Percentiles rank a stretch among this genome's conserved stretches.
phyloP scores from a whole-genome alignment of 2,113 vertebrate species.

The Triplophysa siluroides region DNA sequence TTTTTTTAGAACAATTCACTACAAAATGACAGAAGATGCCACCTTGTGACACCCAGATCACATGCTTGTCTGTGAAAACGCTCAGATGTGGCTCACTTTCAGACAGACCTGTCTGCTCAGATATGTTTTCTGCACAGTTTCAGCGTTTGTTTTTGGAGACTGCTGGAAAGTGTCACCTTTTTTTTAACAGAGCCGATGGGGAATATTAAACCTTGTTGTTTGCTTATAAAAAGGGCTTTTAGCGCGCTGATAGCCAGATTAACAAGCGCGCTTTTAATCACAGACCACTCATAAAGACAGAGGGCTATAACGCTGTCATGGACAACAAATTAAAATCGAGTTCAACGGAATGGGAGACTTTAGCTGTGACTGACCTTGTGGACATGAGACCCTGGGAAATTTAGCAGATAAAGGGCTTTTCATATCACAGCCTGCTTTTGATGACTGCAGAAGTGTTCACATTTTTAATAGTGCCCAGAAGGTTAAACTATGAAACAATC shows the following conservation, averaged over 20 bases:
- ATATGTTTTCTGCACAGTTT: constrained; percentile 46
- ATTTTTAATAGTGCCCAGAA: neutral
- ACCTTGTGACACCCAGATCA: neutral
- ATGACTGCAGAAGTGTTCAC: neutral
- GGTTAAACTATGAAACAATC: neutral
- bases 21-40: neutral
- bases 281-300: neutral
- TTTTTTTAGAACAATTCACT: neutral
- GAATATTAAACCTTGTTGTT: constrained; percentile 56
- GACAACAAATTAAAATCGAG: neutral
- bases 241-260: constrained; percentile 23
- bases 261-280: constrained; percentile 24
- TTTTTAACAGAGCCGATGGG: constrained; percentile 59
- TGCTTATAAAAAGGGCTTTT: constrained; percentile 43
- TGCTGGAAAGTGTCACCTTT: constrained; percentile 61
- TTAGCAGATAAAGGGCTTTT: constrained; percentile 2
- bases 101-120: constrained; percentile 52
- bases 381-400: neutral
- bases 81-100: neutral
- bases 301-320: constrained; percentile 6
- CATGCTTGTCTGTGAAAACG: neutral
- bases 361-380: neutral
- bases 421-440: neutral
- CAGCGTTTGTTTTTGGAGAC: constrained; percentile 56
- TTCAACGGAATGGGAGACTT: neutral